phyloP scores from a whole-genome alignment of 1,140 invertebrate species.

The Lepidurus packardi region DNA sequence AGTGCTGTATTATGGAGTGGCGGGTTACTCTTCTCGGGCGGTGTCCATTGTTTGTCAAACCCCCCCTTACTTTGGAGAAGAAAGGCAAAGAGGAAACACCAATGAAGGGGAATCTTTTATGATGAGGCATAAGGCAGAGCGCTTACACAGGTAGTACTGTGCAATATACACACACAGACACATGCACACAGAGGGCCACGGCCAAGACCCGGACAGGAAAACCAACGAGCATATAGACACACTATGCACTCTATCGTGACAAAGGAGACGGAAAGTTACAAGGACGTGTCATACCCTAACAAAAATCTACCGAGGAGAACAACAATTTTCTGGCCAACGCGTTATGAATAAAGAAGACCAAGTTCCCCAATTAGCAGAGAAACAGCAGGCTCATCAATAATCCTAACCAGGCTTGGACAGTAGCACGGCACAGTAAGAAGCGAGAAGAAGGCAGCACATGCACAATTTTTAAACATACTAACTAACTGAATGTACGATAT shows the following conservation, averaged over 20 bases:
- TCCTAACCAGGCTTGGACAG: neutral
- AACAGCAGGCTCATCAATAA: conserved; percentile 6
- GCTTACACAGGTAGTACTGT: conserved; percentile 15
- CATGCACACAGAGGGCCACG: conserved; percentile 2
- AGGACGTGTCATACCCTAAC: neutral
- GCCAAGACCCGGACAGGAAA: conserved; percentile 13
- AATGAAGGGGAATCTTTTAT: neutral
- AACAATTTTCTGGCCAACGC: conserved; percentile 2
- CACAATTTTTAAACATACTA: neutral
- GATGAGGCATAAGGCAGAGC: conserved; percentile 18
- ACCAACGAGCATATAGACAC: neutral
- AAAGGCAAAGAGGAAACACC: neutral
- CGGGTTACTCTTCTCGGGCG: neutral
- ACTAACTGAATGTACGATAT: neutral
- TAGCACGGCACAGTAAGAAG: neutral
- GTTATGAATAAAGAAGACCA: conserved; percentile 8
- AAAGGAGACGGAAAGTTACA: neutral
- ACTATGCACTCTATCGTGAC: neutral
- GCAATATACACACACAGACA: neutral
- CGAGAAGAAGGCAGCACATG: neutral
- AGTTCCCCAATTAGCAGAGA: conserved; percentile 3
- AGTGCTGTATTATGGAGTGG: conserved; percentile 2
- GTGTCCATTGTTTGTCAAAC: conserved; percentile 14
- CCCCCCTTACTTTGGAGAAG: neutral
- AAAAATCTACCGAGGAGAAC: neutral